Conservation (phyloP, 2,888 invertebrate genomes). For the Dyspetes luteomarginatus region DNA sequence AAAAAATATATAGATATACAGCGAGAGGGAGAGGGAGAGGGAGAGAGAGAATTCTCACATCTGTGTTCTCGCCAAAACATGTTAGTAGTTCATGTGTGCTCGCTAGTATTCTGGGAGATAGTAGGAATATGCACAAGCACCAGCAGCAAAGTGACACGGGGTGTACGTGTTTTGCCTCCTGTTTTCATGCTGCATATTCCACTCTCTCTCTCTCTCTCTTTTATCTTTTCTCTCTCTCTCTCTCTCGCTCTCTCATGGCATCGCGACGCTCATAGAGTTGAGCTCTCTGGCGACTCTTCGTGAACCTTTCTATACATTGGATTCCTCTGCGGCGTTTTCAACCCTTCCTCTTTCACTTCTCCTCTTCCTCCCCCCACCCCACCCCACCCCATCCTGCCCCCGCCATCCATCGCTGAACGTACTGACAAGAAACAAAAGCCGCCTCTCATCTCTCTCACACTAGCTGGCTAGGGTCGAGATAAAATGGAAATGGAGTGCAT, state of each 20-base stretch:
- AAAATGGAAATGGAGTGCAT: conserved; percentile 76
- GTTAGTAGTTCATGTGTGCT: conserved; percentile 57
- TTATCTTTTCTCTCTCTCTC: conserved; percentile 12
- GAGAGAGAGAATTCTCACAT: conserved; percentile 47
- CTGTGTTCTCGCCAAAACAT: conserved; percentile 63
- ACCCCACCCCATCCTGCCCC: conserved; percentile 30
- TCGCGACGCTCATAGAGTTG: conserved; percentile 34
- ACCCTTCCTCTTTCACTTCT: conserved; percentile 59
- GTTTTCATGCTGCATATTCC: conserved; percentile 35
- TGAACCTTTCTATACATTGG: conserved; percentile 16
- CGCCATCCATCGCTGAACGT: too few species aligned
- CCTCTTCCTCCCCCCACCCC: too few species aligned
- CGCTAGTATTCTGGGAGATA: conserved; percentile 58
- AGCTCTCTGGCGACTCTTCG: not conserved
- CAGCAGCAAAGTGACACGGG: conserved; percentile 70
- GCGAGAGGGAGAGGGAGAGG: conserved; percentile 7
- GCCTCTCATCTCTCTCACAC: conserved; percentile 22
- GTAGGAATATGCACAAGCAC: conserved; percentile 56
- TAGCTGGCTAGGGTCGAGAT: conserved; percentile 71
- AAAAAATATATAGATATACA: not conserved
- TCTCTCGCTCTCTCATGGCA: conserved; percentile 13
- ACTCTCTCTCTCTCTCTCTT: not conserved
- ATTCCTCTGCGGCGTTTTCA: conserved; percentile 64
- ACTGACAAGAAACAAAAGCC: conserved; percentile 78
- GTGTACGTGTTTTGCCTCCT: conserved; percentile 64